Conservation (phyloP, 2,797 vertebrate species). For the Coregonus ussuriensis region DNA sequence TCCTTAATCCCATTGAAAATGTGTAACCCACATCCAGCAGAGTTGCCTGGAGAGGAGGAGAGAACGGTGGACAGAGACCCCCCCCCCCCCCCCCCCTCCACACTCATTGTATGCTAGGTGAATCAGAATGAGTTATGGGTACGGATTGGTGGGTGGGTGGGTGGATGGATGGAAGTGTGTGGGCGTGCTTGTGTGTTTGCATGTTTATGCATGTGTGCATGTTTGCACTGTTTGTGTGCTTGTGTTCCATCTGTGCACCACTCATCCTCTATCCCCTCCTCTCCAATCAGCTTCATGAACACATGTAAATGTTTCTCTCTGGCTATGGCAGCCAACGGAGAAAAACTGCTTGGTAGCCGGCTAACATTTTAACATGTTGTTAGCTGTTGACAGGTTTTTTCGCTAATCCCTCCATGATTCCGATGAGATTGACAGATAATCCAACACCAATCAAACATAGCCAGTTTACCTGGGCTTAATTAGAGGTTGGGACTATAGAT, state of each 20-base stretch:
- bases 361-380: conserved; percentile 59
- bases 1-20: too few relatives aligned
- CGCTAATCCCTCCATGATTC: conserved; percentile 63
- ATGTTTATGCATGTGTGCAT: background rate
- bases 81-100: background rate
- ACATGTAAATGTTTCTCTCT: conserved; percentile 42
- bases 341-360: conserved; percentile 26
- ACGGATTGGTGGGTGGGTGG: background rate
- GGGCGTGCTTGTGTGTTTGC: background rate
- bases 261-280: background rate
- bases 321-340: conserved; percentile 52
- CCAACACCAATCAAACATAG: conserved; percentile 46
- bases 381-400: conserved; percentile 63
- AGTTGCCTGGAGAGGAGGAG: background rate
- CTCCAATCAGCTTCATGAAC: conserved; percentile 1
- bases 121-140: background rate
- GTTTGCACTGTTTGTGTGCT: background rate
- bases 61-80: background rate
- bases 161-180: background rate
- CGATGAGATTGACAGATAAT: conserved; percentile 63
- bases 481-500: background rate
- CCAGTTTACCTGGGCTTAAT: conserved; percentile 46
- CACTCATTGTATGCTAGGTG: background rate
- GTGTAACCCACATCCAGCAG: conserved; percentile 12
- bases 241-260: conserved; percentile 4